Evolutionary conservation across 2,888 invertebrate genomes (phyloP), one percentile per base, ranked within the genome.

Genomic region (Philopedon plagiatum): DNA sequence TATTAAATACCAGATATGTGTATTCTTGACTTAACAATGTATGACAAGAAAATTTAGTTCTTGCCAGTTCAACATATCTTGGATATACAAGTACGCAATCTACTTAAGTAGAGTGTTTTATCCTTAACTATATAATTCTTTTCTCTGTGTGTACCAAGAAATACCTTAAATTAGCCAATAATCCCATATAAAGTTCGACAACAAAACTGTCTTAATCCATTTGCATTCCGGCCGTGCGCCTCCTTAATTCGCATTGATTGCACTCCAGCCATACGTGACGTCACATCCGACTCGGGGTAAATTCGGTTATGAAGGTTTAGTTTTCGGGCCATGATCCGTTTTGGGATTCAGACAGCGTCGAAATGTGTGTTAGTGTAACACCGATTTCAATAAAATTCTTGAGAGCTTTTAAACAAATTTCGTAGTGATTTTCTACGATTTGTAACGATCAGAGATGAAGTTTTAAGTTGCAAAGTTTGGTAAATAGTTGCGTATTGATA

Each of bases 301-400:
- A 72, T 72, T 72, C 67, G 51, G 71, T 72, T 72, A 72, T 67
- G 62, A 67, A 37, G 71, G 61, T 72, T 72, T 62, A 56, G 71
- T 66, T 72, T 72, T 63, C 58, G 37, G 19, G 62, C 56, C 44
- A 49, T 66, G 71, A 72, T 66, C 71, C 54, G 61, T 34, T 63
- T 49, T 29, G 63, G 26, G 63, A 63, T 63, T 63, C 63, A 29
- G 34, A 29, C 32, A 37, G 58, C 39, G 58, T 58, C 37, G 23
- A 41, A 29, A 41, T 60, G 60, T 60, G 39, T 60, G 37, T 39
- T 44, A 44, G 41, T 18, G 60, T 41, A 41, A 60, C 60, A 29
- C 41, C 60, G 60, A 60, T 60, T 60, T 60, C 60, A 60, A 60
- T 60, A 60, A 60, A 60, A 60, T 44, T 39, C 9, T 29, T 41